phyloP scores from a whole-genome alignment of 2,888 invertebrate genomes.

The Dendrolimus pini region DNA sequence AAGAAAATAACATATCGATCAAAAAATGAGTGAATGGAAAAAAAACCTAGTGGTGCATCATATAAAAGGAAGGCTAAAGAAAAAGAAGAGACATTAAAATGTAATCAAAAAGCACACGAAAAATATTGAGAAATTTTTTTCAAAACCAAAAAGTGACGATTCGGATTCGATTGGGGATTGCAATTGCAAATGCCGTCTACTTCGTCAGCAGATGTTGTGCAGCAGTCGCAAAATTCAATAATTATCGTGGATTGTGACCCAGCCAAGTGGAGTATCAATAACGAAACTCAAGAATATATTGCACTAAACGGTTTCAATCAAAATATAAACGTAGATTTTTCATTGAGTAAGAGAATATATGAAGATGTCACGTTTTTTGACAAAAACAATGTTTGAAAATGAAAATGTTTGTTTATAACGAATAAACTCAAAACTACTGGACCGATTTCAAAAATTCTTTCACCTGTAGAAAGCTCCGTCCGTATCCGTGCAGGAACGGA shows the following conservation, averaged over 20 bases:
- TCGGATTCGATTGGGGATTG: too few relatives aligned
- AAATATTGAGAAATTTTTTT: constrained; percentile 6
- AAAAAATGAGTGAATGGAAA: constrained; percentile 1
- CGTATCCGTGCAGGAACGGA: too few relatives aligned
- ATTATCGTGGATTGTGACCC: constrained; percentile 8
- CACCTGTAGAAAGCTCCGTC: too few relatives aligned
- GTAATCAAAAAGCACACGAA: constrained; percentile 6
- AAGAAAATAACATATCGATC: too few relatives aligned
- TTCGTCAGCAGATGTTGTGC: too few relatives aligned
- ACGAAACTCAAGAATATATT: constrained; percentile 7
- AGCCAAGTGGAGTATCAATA: constrained; percentile 7
- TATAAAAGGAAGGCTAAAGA: constrained; percentile 6
- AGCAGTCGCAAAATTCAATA: constrained; percentile 2
- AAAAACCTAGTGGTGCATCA: constrained; percentile 5
- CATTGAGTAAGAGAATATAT: constrained; percentile 9
- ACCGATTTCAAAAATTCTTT: too few relatives aligned
- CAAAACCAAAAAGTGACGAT: not conserved
- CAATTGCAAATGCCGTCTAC: too few relatives aligned
- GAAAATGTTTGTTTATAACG: too few relatives aligned
- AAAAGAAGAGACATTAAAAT: constrained; percentile 6
- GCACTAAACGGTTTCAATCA: constrained; percentile 8
- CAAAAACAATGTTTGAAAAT: not conserved
- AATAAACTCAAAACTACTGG: too few relatives aligned
- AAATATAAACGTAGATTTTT: constrained; percentile 9
- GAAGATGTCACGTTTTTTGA: constrained; percentile 9